phyloP scores from a whole-genome alignment of 1,140 invertebrate genomes.

The Zaprionus camerounensis region DNA sequence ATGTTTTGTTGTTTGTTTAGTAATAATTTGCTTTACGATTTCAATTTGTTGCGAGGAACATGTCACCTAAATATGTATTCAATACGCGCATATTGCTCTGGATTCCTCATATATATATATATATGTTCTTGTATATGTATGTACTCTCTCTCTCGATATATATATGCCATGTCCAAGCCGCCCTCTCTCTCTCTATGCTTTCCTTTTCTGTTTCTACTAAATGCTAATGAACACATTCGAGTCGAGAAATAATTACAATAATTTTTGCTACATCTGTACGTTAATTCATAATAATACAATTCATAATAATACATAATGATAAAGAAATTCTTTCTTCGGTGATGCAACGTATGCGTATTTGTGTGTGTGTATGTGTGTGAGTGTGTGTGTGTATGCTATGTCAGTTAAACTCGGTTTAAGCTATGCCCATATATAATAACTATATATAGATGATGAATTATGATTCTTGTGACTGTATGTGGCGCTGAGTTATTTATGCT shows the following conservation, averaged over 20 bases:
- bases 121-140: slow-evolving; percentile 17
- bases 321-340: slow-evolving; percentile 43
- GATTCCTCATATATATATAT: slow-evolving; percentile 52
- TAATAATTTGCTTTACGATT: slow-evolving; percentile 26
- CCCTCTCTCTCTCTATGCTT: slow-evolving; percentile 5
- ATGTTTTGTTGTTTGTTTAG: slow-evolving; percentile 32
- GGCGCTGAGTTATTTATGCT: slow-evolving; percentile 30
- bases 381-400: slow-evolving; percentile 40
- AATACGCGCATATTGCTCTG: slow-evolving; percentile 79
- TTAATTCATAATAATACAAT: slow-evolving; percentile 37
- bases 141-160: slow-evolving; percentile 2
- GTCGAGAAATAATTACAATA: slow-evolving; percentile 75
- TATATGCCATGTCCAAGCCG: slow-evolving; percentile 47
- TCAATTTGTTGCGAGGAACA: slow-evolving; percentile 67
- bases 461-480: slow-evolving; percentile 24
- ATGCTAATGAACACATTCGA: slow-evolving; percentile 82
- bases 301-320: slow-evolving; percentile 37
- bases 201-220: slow-evolving; percentile 64
- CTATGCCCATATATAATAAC: slow-evolving; percentile 62
- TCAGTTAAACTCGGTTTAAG: slow-evolving; percentile 79
- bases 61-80: slow-evolving; percentile 83
- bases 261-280: slow-evolving; percentile 30
- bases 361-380: slow-evolving; percentile 37
- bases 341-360: slow-evolving; percentile 47
- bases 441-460: slow-evolving; percentile 55